These are phyloP conservation scores for Meteorus cinctellus DNA, from an alignment of 2,888 invertebrate genomes.

Conservation along the genomic window DNA sequence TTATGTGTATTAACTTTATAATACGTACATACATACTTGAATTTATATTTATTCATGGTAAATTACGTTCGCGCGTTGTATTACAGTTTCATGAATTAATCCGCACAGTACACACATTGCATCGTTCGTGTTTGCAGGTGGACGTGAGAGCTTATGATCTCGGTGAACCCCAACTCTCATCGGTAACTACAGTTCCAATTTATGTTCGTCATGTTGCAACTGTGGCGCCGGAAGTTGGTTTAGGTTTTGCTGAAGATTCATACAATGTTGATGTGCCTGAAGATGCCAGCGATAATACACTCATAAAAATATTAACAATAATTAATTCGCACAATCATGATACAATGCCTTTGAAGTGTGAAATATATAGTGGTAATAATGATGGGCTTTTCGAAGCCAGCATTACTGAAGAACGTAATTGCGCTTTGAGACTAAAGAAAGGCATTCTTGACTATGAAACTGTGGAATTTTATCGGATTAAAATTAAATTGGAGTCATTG, in stretches of 20 bases:
- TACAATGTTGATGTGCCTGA: constrained; percentile 90
- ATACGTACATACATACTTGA: neutral
- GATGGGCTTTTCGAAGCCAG: constrained; percentile 83
- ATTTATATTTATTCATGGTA: constrained; percentile 26
- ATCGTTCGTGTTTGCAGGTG: constrained; percentile 75
- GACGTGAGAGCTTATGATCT: constrained; percentile 90
- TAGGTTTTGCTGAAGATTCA: constrained; percentile 90
- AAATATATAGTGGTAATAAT: constrained; percentile 85
- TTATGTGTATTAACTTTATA: neutral
- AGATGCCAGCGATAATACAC: constrained; percentile 80
- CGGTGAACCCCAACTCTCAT: constrained; percentile 88
- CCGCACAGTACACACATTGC: neutral
- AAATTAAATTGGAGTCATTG: constrained; percentile 85
- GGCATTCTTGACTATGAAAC: constrained; percentile 87
- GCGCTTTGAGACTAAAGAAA: constrained; percentile 83
- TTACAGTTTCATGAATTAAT: neutral
- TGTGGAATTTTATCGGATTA: constrained; percentile 82
- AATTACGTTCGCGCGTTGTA: constrained; percentile 2
- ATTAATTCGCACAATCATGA: constrained; percentile 82
- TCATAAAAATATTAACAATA: constrained; percentile 83
- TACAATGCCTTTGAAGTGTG: constrained; percentile 84
- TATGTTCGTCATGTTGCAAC: constrained; percentile 88
- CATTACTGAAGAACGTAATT: constrained; percentile 86
- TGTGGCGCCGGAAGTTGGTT: constrained; percentile 82
- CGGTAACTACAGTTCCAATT: constrained; percentile 86